phyloP scores from a whole-genome alignment of 2,113 vertebrate species.

The Heterotilapia buettikoferi region DNA sequence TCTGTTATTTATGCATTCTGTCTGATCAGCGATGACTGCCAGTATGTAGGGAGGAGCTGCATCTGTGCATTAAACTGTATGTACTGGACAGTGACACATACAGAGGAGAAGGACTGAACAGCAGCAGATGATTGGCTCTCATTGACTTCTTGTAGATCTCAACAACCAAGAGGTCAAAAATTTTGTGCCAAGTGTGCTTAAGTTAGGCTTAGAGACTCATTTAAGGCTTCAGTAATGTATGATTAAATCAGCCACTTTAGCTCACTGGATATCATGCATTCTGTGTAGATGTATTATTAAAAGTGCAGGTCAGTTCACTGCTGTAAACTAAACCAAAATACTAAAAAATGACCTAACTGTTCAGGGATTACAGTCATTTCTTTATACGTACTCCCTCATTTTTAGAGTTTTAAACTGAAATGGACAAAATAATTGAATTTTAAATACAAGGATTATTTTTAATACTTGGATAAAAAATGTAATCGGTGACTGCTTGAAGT shows the following conservation, averaged over 20 bases:
- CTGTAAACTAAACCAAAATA: not conserved
- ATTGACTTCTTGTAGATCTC: not conserved
- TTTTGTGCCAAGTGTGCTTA: not conserved
- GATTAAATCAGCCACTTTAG: not conserved
- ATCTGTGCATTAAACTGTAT: not conserved
- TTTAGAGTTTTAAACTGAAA: not conserved
- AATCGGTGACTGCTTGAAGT: not conserved
- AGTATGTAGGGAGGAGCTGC: slow-evolving; percentile 6
- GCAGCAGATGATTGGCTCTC: not conserved
- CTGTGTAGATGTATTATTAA: not conserved
- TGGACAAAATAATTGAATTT: not conserved
- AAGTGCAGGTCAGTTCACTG: not conserved
- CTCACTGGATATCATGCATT: not conserved
- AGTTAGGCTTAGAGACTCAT: not conserved
- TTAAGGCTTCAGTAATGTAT: not conserved
- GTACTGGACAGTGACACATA: not conserved
- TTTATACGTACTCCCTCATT: not conserved
- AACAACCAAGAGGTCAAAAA: not conserved
- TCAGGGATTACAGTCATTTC: not conserved
- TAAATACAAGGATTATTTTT: not conserved
- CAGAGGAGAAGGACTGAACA: not conserved
- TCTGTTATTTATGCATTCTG: slow-evolving; percentile 63
- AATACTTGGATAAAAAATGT: not conserved
- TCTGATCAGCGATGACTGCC: slow-evolving; percentile 40
- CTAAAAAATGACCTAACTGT: not conserved